phyloP scores from a whole-genome alignment of 2,113 vertebrate genomes.

The Dermatemys mawii region DNA sequence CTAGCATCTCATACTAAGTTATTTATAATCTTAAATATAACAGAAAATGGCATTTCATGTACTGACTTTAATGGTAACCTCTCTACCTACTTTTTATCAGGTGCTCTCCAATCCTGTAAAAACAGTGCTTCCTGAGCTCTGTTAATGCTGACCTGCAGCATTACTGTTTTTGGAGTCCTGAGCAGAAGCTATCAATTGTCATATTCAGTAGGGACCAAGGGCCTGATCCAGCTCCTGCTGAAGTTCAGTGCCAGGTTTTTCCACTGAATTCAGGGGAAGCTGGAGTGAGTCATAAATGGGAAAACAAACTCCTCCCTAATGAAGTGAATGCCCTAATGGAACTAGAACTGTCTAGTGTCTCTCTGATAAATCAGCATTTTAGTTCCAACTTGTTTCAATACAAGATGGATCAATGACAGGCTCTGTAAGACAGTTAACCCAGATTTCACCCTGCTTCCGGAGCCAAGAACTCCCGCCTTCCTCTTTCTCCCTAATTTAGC shows the following conservation, averaged over 20 bases:
- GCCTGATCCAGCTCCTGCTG: not conserved
- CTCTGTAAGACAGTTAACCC: not conserved
- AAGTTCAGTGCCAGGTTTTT: not conserved
- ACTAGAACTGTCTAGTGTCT: not conserved
- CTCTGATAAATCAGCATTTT: not conserved
- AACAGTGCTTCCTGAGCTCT: fast-evolving
- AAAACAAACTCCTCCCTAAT: not conserved
- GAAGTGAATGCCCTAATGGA: not conserved
- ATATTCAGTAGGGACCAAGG: not conserved
- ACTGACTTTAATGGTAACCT: not conserved
- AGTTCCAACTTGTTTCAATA: not conserved
- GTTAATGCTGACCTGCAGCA: not conserved
- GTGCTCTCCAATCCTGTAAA: fast-evolving
- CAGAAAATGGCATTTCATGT: not conserved
- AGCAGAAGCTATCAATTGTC: not conserved
- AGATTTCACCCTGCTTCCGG: not conserved
- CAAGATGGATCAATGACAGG: not conserved
- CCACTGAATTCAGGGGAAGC: not conserved
- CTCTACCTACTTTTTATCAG: fast-evolving
- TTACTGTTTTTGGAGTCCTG: not conserved
- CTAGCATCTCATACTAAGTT: too few species aligned
- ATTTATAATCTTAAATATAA: fast-evolving
- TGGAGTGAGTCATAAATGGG: not conserved
- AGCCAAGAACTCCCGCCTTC: not conserved
- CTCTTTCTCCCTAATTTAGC: not conserved